phyloP scores from a whole-genome alignment of 2,888 invertebrate species.

The Lasioglossum zephyrum region DNA sequence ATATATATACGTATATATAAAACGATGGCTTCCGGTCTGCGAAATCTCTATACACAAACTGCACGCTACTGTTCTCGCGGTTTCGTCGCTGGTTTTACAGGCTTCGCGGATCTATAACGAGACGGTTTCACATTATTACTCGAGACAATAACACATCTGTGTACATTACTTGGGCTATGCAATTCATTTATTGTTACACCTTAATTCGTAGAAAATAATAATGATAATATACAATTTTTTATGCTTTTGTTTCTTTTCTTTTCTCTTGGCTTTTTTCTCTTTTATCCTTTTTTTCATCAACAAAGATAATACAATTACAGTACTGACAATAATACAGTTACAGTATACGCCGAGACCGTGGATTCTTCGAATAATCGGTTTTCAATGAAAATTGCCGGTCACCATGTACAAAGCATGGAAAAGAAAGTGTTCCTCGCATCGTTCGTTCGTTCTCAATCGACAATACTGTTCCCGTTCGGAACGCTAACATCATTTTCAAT shows the following conservation, averaged over 20 bases:
- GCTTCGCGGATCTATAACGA: neutral
- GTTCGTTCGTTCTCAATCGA: neutral
- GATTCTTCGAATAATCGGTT: conserved; percentile 38
- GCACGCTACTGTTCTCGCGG: neutral
- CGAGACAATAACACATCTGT: conserved; percentile 8
- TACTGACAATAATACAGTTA: conserved; percentile 59
- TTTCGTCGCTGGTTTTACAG: neutral
- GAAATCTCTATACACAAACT: conserved; percentile 2
- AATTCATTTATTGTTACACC: conserved; percentile 78
- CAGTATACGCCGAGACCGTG: conserved; percentile 46
- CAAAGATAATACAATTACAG: conserved; percentile 57
- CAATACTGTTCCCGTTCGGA: neutral
- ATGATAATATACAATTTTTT: conserved; percentile 72
- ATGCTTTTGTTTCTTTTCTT: conserved; percentile 37
- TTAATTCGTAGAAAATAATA: conserved; percentile 81
- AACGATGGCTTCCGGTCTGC: conserved; percentile 3
- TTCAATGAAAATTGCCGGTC: conserved; percentile 46
- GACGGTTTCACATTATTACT: neutral
- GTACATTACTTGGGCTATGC: conserved; percentile 54
- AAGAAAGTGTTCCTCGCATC: neutral
- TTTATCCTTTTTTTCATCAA: conserved; percentile 47
- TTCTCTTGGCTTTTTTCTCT: conserved; percentile 24
- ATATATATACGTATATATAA: neutral
- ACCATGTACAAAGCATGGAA: conserved; percentile 22
- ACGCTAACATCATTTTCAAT: neutral